A percentile compares a stretch with the other conserved stretches of the same genome.
Conservation (phyloP, 23 tunicate species). For the Clavelina lepadiformis region DNA sequence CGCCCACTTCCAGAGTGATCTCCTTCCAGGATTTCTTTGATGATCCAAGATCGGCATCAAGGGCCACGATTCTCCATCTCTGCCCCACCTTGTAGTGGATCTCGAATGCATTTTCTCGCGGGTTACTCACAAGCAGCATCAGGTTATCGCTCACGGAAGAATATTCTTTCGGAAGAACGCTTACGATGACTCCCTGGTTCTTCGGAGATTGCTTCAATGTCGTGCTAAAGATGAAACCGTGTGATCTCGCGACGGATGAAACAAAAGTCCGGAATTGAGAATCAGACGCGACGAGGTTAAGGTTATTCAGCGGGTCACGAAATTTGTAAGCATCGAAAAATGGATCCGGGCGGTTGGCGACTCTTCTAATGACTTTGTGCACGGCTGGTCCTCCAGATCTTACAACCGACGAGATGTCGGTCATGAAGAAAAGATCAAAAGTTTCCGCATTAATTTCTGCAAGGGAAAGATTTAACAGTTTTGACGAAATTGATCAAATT, state of each 20-base stretch:
- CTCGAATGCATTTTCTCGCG: constrained; percentile 9
- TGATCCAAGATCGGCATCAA: constrained; percentile 4
- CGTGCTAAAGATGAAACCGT: constrained; percentile 30
- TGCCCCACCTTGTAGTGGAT: constrained; percentile 21
- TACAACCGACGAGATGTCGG: constrained; percentile 13
- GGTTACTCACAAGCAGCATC: constrained; percentile 37
- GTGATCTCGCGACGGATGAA: constrained; percentile 14
- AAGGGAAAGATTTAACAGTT: not conserved
- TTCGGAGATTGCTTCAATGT: constrained; percentile 33
- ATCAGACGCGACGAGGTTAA: constrained; percentile 13
- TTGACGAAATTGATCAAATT: not conserved
- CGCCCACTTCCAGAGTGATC: constrained; percentile 31
- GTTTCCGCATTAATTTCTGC: not conserved
- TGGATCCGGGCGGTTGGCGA: constrained; percentile 29
- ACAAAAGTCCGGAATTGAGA: constrained; percentile 18
- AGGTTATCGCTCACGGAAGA: not conserved
- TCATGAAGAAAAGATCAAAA: constrained; percentile 48
- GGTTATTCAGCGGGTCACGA: constrained; percentile 9
- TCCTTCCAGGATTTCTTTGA: constrained; percentile 9
- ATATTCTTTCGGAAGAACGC: constrained; percentile 9
- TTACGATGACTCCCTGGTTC: constrained; percentile 42
- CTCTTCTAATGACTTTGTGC: constrained; percentile 5
- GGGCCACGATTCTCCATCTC: not conserved
- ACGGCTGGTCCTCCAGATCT: too few relatives aligned
- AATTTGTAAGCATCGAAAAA: constrained; percentile 40